Conservation (phyloP, 2,888 invertebrate species). For the Minunthozetes semirufus region DNA sequence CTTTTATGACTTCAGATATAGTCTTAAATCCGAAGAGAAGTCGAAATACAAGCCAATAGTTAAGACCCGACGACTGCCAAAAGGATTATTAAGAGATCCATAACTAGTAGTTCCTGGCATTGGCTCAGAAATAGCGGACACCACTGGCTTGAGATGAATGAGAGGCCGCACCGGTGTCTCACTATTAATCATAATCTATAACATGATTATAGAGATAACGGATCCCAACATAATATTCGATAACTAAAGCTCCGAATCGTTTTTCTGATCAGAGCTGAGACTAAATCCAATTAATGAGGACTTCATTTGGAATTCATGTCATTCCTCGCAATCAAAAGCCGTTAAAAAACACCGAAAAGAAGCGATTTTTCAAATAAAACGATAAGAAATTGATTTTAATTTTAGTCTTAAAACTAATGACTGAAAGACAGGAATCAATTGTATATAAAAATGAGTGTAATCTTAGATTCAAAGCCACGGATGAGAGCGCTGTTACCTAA, state of each 20-base stretch:
- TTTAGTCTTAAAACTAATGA: background rate
- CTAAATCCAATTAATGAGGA: background rate
- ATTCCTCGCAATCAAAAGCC: background rate
- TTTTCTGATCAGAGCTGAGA: background rate
- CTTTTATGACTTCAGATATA: background rate
- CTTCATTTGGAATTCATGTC: background rate
- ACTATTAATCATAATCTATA: conserved; percentile 26
- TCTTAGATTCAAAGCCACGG: background rate
- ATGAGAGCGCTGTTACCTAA: background rate
- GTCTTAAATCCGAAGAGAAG: background rate
- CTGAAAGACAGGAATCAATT: background rate
- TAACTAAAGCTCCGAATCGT: background rate
- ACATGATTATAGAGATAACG: background rate
- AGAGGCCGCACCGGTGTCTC: background rate
- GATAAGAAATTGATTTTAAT: background rate
- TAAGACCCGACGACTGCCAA: background rate
- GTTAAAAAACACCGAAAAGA: background rate
- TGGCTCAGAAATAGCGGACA: background rate
- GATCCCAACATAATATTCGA: background rate
- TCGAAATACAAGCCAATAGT: background rate
- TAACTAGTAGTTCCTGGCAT: background rate
- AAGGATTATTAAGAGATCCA: conserved; percentile 6
- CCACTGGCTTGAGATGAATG: background rate
- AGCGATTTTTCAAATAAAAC: background rate
- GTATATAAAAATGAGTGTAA: background rate